Base-by-base conservation (phyloP, 2,888 invertebrate species). In the Stomorhina lunata region DNA sequence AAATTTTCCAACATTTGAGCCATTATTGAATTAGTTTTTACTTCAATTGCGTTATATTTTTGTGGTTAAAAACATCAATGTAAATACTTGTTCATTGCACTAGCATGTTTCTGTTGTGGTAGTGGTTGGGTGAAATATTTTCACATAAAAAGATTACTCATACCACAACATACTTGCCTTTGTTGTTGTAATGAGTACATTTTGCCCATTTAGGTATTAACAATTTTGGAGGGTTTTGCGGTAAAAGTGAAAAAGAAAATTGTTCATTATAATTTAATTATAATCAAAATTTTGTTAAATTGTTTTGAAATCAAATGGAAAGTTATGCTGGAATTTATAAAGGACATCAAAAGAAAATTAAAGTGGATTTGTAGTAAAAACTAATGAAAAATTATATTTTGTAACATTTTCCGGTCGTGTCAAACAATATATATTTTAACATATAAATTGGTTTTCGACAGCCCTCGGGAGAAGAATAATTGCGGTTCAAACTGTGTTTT, bases 11-110 rank as follows among this genome's bases (percentile, higher is more conserved):
- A n/a, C n/a, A n/a, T n/a, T n/a, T n/a, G n/a, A n/a, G 27, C 45
- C 63, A 50, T 65, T 80, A 76, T 76, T 76, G 34, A 80, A 80
- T 76, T 80, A 80, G 69, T 65, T 76, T 76, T 40, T 48, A 57
- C 63, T 50, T 71, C 32, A 76, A 71, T 71, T 76, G 40, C 65
- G 48, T 57, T 73, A 65, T n/a, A n/a, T 55, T 75, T 68, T 69
- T 71, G 65, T 80, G 73, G 80, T 69, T 34, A 43, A 59, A 25
- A 43, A 40, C 40, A 22, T 15, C 12, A 37, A 68, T 77, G 22
- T 61, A 20, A 66, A 59, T 66, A 34, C 45, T 25, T 59, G 0
- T 22, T 40, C 34, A n/a, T 61, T 9, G n/a, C 20, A 17, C 29
- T 29, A 29, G 29, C 10, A 43, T 2, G n/a, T n/a, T n/a, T n/a